phyloP scores from a whole-genome alignment of 2,888 invertebrate genomes.

The Hymenopus coronatus region DNA sequence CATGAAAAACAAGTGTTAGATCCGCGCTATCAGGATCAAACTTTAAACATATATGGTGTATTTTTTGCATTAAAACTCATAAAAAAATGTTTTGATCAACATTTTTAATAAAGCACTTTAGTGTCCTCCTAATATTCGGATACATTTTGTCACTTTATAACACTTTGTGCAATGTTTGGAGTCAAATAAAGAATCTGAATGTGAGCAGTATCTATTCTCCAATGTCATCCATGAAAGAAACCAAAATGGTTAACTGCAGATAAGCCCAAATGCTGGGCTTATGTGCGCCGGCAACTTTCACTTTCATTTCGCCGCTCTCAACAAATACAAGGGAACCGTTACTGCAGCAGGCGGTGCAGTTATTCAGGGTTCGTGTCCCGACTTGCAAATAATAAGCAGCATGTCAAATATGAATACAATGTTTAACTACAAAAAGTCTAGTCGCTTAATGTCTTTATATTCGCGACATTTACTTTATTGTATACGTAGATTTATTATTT shows the following conservation, averaged over 20 bases:
- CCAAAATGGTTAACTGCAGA: background rate
- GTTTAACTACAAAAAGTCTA: background rate
- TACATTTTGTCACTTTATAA: no score
- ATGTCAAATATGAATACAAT: background rate
- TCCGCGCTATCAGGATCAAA: no score
- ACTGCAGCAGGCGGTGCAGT: background rate
- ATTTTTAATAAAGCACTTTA: no score
- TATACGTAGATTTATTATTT: background rate
- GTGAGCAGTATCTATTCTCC: no score
- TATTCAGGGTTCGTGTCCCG: background rate
- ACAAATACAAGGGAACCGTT: background rate
- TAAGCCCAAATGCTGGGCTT: background rate
- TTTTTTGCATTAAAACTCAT: no score
- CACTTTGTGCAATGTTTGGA: no score
- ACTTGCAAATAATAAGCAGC: background rate
- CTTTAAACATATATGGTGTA: no score
- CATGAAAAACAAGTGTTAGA: no score
- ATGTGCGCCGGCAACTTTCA: background rate
- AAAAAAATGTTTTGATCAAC: no score
- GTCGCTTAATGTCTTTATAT: background rate
- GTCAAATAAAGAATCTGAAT: no score
- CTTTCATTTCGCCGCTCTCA: background rate
- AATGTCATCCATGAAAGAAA: no score
- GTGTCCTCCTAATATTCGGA: no score
- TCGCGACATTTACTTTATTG: background rate